phyloP scores from a whole-genome alignment of 1,140 invertebrate species.

The Aphelenchoides fujianensis region DNA sequence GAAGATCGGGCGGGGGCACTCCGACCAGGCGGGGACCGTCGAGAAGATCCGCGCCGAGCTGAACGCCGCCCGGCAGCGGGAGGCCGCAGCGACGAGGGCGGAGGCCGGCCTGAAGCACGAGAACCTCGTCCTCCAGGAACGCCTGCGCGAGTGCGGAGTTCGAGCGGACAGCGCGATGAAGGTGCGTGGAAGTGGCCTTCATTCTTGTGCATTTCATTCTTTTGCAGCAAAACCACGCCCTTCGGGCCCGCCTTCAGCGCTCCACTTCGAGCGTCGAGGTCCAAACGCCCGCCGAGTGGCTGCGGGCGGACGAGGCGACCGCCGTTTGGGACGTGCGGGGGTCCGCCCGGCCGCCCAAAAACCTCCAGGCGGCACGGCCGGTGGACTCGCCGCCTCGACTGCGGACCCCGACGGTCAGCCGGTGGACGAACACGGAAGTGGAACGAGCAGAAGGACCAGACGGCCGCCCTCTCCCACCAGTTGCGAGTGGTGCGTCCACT shows the following conservation, averaged over 20 bases:
- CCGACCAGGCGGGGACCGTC: neutral
- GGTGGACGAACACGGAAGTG: neutral
- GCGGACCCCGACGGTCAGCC: neutral
- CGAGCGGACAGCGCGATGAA: neutral
- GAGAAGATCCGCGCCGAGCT: neutral
- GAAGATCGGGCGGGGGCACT: conserved; percentile 16
- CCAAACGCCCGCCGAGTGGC: conserved; percentile 1
- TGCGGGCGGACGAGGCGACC: neutral
- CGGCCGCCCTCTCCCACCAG: neutral
- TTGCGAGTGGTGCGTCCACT: neutral
- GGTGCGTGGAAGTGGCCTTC: neutral
- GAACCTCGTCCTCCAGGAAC: conserved; percentile 11
- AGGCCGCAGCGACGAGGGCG: neutral
- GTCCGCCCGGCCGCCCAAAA: neutral
- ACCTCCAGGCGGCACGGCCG: neutral
- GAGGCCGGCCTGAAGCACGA: neutral
- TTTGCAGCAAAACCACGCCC: conserved; percentile 4
- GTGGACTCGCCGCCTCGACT: neutral
- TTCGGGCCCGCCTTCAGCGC: neutral
- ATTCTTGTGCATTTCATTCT: too few species aligned
- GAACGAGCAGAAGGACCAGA: neutral
- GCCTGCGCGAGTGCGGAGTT: neutral
- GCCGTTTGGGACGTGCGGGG: neutral
- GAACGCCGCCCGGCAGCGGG: neutral
- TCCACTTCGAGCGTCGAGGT: neutral